These are phyloP conservation scores for Plusia festucae DNA, from an alignment of 2,888 invertebrate species.

Conservation along the genomic window DNA sequence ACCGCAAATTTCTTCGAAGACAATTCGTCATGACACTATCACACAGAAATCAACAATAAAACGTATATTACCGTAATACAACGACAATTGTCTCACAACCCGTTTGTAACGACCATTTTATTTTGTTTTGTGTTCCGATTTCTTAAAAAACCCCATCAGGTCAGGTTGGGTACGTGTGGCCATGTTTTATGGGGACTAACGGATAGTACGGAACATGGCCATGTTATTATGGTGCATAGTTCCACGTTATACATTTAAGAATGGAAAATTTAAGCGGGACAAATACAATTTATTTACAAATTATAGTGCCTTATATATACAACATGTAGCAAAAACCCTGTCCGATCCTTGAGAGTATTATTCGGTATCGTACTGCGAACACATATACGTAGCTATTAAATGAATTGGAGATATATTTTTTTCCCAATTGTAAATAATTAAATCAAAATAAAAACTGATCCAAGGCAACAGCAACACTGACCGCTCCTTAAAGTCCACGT, in stretches of 20 bases:
- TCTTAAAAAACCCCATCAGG: conserved; percentile 54
- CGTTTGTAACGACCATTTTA: conserved; percentile 46
- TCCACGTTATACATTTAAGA: no score
- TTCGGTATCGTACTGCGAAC: no score
- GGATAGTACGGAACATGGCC: background rate
- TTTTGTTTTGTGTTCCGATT: conserved; percentile 53
- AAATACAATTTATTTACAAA: no score
- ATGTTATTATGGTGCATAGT: background rate
- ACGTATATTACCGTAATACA: conserved; percentile 52
- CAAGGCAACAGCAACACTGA: no score
- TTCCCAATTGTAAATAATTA: no score
- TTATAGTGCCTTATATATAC: no score
- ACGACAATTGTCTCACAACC: conserved; percentile 57
- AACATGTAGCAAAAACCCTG: no score
- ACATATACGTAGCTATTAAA: no score
- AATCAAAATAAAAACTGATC: no score
- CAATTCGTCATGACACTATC: conserved; percentile 47
- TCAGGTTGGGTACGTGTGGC: conserved; percentile 41
- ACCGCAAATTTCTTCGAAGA: conserved; percentile 53
- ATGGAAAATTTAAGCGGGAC: background rate
- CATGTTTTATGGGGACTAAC: conserved; percentile 10
- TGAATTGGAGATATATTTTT: no score
- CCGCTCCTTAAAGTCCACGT: no score
- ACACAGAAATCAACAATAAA: conserved; percentile 55
- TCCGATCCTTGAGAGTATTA: no score